Evolutionary conservation across 1,140 invertebrate species (phyloP).

Genomic region (Colletes latitarsis): DNA sequence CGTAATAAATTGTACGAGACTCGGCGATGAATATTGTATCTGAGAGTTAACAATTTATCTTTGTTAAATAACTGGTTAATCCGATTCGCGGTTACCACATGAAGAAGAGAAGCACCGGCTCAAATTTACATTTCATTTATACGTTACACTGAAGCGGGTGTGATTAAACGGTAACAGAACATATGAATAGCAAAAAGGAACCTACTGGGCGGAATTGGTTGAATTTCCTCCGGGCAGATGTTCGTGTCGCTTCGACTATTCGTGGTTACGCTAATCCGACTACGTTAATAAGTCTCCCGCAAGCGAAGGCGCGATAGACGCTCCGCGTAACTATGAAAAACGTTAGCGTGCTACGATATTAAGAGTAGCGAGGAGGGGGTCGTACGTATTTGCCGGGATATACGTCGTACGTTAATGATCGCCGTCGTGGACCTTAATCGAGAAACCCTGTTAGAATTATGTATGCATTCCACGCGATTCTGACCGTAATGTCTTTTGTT

Average conservation of each 20-base stretch:
- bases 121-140: conserved; percentile 26
- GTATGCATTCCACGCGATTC: conserved; percentile 29
- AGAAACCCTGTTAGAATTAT: background rate
- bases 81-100: background rate
- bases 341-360: conserved; percentile 17
- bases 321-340: conserved; percentile 14
- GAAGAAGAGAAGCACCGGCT: background rate
- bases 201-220: background rate
- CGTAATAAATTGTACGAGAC: background rate
- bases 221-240: background rate
- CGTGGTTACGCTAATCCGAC: background rate
- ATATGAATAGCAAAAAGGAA: background rate
- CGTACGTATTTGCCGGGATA: conserved; percentile 16
- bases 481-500: conserved; percentile 9
- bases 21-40: background rate
- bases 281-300: conserved; percentile 26
- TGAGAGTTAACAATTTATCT: background rate
- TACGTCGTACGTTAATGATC: conserved; percentile 19
- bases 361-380: background rate
- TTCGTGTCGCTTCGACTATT: background rate
- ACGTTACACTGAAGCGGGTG: background rate
- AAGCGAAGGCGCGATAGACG: conserved; percentile 5
- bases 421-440: conserved; percentile 3
- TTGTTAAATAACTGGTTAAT: conserved; percentile 27
- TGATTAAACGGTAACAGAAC: background rate